These are phyloP conservation scores for Zaprionus obscuricornis DNA, from an alignment of 2,888 invertebrate genomes.

Conservation along the genomic window DNA sequence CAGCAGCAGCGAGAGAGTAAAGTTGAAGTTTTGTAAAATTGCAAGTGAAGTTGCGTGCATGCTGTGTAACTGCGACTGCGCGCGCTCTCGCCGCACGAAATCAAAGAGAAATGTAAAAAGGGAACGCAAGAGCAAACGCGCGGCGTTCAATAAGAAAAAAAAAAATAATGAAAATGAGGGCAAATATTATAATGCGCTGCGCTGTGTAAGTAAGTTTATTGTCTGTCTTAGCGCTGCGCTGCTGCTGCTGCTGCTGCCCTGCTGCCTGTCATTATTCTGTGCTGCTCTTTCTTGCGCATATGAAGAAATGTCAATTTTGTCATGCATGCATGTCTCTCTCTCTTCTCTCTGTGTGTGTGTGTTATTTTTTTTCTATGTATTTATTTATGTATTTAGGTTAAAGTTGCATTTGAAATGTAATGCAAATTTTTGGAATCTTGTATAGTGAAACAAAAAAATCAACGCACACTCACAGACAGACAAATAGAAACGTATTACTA, in stretches of 20 bases:
- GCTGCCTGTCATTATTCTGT: too few relatives aligned
- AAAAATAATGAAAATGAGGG: too few relatives aligned
- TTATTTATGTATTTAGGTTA: slow-evolving; percentile 8
- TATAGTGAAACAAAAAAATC: not conserved
- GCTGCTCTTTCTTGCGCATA: slow-evolving; percentile 2
- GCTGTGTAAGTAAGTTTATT: too few relatives aligned
- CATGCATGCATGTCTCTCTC: slow-evolving; percentile 4
- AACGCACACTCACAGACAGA: too few relatives aligned
- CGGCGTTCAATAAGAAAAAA: too few relatives aligned
- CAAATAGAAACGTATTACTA: too few relatives aligned
- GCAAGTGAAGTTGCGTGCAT: slow-evolving; percentile 52
- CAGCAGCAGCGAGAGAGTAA: slow-evolving; percentile 46
- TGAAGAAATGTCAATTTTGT: slow-evolving; percentile 40
- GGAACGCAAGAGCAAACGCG: slow-evolving; percentile 26
- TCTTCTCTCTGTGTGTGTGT: not conserved
- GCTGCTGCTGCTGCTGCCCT: too few relatives aligned
- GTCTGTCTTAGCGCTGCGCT: too few relatives aligned
- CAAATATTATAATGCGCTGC: too few relatives aligned
- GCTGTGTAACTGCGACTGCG: slow-evolving; percentile 1
- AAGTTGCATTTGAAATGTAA: slow-evolving; percentile 29
- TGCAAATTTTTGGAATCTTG: slow-evolving; percentile 20
- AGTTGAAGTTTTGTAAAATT: slow-evolving; percentile 44
- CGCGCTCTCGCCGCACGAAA: too few relatives aligned
- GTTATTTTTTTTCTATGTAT: slow-evolving; percentile 2
- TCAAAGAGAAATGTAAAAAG: slow-evolving; percentile 30